These are phyloP conservation scores for Drosophila paramelanica DNA, from an alignment of 2,888 invertebrate species.

Conservation along the genomic window DNA sequence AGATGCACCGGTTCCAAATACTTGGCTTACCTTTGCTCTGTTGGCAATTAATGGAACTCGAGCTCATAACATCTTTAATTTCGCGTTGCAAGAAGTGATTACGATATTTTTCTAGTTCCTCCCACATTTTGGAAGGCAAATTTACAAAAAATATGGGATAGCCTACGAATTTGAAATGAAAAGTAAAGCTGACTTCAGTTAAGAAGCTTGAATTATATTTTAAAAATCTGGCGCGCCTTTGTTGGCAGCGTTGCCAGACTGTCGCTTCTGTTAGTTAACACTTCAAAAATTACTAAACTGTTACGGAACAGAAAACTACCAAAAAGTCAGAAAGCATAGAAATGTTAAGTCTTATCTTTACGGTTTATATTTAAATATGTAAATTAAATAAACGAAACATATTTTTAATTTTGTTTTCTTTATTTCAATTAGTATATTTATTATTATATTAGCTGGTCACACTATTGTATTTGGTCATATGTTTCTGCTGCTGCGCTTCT, in stretches of 20 bases:
- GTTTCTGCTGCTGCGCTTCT: constrained; percentile 41
- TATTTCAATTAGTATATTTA: no score
- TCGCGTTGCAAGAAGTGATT: constrained; percentile 78
- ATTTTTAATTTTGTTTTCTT: no score
- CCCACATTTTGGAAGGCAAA: constrained; percentile 74
- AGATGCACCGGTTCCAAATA: no score
- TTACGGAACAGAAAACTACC: background rate
- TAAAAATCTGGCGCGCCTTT: constrained; percentile 17
- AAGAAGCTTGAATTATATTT: constrained; percentile 22
- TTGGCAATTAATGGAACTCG: constrained; percentile 54
- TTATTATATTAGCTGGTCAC: constrained; percentile 25
- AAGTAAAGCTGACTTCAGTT: constrained; percentile 2
- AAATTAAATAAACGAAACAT: no score
- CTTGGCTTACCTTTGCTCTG: constrained; percentile 44
- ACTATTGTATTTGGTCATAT: constrained; percentile 23
- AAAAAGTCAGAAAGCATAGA: background rate
- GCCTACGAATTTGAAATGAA: background rate
- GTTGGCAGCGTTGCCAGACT: constrained; percentile 29
- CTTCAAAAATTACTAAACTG: constrained; percentile 8
- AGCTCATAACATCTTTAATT: constrained; percentile 48
- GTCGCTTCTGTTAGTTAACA: background rate
- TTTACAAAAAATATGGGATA: background rate
- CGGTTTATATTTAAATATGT: no score
- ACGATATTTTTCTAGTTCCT: constrained; percentile 70
- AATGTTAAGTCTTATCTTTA: background rate